phyloP scores from a whole-genome alignment of 2,797 vertebrate species.

The Craterocephalus amniculus region DNA sequence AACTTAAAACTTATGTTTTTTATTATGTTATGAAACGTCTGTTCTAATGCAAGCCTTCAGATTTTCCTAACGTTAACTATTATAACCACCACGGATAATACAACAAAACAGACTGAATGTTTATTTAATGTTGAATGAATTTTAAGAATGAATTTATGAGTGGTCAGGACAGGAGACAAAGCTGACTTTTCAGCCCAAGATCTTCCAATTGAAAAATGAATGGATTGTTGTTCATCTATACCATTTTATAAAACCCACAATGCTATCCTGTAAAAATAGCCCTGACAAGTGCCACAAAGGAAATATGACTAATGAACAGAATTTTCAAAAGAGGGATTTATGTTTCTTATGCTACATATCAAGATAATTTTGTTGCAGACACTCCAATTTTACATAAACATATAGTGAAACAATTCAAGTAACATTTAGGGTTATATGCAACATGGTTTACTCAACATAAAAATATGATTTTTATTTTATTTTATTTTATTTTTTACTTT shows the following conservation, averaged over 20 bases:
- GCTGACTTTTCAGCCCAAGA: neutral
- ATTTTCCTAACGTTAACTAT: neutral
- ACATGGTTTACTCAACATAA: constrained; percentile 13
- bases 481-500: neutral
- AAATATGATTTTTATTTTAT: neutral
- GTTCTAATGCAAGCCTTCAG: neutral
- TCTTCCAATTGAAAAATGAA: too few species aligned
- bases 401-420: neutral
- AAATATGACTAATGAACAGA: neutral
- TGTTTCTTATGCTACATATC: neutral
- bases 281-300: too few species aligned
- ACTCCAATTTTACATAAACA: neutral
- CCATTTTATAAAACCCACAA: too few species aligned
- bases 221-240: too few species aligned
- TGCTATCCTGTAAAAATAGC: too few species aligned
- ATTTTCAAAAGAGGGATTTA: neutral
- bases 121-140: neutral
- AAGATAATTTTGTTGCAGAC: neutral
- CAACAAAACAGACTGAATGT: neutral
- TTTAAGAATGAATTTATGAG: neutral
- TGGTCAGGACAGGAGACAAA: neutral
- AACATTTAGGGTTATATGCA: constrained; percentile 6
- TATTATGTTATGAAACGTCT: neutral
- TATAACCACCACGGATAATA: neutral
- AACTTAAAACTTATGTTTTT: neutral